Evolutionary conservation across 2,113 vertebrate genomes (phyloP), one percentile per base, ranked within the genome.

Genomic region (Leuciscus idus): DNA sequence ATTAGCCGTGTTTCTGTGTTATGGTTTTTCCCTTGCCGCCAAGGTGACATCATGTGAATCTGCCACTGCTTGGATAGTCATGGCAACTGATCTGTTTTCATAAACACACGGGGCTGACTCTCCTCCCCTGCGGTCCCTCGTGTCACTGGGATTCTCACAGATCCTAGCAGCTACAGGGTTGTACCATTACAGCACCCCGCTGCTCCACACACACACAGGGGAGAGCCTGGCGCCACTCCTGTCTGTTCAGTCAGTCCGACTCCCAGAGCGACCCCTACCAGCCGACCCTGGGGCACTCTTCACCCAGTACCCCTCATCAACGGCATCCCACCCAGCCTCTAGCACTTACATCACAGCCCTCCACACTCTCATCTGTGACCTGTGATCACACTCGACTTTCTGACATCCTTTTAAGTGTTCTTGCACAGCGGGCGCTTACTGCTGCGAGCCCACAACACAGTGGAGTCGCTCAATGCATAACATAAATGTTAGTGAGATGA

Each of bases 41-140:
- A 48, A 83, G 86, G 62, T 88, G 88, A 85, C 88, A 87, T 89
- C 84, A 87, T 84, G 85, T 70, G 86, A 88, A 89, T 84, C 62
- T 83, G 86, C 81, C 77, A 78, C 81, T 75, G 82, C 89, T 84
- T 84, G 88, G 73, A 85, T 85, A 87, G 90, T 86, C 88, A 89
- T 89, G 87, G 88, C 83, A 86, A 87, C 90, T 85, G 90, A 88
- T 87, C 79, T 88, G 87, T 84, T 87, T 88, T 83, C 50, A 84
- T 81, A 90, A 90, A 90, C 87, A 88, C 81, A 89, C 66, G 19
- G 74, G 83, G 70, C 84, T 48, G 62, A 43, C 28, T 78, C 72
- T 83, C 39, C 80, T 17, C 84, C 80, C 70, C 66, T 46, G n/a
- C 9, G 30, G 82, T 80, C 72, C 48, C n/a, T 46, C 6, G 70